Base-by-base conservation (phyloP, 2,113 vertebrate genomes). In the Nematolebias whitei region DNA sequence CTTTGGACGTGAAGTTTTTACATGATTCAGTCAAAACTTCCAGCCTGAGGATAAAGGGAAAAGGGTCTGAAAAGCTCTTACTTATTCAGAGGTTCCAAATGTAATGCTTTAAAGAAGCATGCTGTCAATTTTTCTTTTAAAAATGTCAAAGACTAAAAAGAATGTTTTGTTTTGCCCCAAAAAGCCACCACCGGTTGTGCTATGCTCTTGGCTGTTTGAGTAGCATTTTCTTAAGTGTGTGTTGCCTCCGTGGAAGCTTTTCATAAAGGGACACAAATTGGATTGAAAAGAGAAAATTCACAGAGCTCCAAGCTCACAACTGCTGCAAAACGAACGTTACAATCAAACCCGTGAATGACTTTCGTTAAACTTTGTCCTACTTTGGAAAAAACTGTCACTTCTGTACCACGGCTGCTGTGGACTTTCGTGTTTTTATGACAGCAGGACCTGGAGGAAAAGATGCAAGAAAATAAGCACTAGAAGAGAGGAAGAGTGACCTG, bases 291-390 rank as follows among this genome's bases (percentile, higher is more conserved):
- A 52, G 44, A 70, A 59, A 84, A 78, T 71, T 78, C 78, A 52
- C 47, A 80, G 55, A 66, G 63, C 68, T 71, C 55, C 67, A 76
- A 87, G 80, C 47, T 50, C 74, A 48, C 54, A 67, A 48, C 56
- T 48, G 8, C 80, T 54, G 41, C 51, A 76, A 71, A 84, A 73
- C 43, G 39, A 63, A 56, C 63, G 53, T 77, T 77, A 59, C 68
- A 79, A 83, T 84, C 61, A 73, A 78, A 59, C 78, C 77, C 55
- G 54, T 59, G 68, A 77, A 62, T 81, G 72, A 81, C 78, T 87
- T 75, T 73, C 57, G 49, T 32, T 70, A 52, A 85, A 83, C 78
- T 84, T 88, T 87, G 83, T 39, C 83, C 85, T 80, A 87, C 69
- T 86, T 87, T 68, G 39, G 50, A 61, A 72, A 35, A 78, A n/a